phyloP scores from a whole-genome alignment of 2,888 invertebrate species.

The Rotaria magnacalcarata region DNA sequence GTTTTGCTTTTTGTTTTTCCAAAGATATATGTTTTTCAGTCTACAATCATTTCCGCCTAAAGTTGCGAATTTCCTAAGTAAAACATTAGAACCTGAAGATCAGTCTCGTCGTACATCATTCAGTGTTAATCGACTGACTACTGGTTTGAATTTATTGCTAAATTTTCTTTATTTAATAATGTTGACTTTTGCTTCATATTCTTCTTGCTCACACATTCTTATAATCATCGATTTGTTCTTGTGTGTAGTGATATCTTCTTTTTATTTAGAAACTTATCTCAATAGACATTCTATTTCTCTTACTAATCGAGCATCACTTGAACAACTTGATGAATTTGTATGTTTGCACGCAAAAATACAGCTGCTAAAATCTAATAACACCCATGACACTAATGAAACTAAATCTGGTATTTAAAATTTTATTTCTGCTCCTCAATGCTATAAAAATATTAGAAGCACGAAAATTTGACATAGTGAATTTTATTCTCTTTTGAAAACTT shows the following conservation, averaged over 20 bases:
- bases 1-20: background rate
- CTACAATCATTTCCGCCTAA: slow-evolving; percentile 79
- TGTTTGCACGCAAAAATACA: background rate
- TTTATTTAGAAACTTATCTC: background rate
- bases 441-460: too few relatives aligned
- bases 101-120: slow-evolving; percentile 29
- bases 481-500: too few relatives aligned
- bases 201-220: too few relatives aligned
- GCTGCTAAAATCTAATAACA: background rate
- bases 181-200: background rate
- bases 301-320: background rate
- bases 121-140: too few relatives aligned
- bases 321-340: background rate
- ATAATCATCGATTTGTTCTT: background rate
- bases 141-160: background rate
- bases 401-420: background rate
- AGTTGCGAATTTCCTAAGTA: slow-evolving; percentile 76
- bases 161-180: background rate
- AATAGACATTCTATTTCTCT: background rate
- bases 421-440: background rate
- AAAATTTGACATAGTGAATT: too few relatives aligned
- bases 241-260: background rate
- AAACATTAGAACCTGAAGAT: slow-evolving; percentile 51
- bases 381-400: background rate
- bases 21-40: slow-evolving; percentile 74